phyloP scores from a whole-genome alignment of 92 coral and sea anemone genomes.

The Metridium senile region DNA sequence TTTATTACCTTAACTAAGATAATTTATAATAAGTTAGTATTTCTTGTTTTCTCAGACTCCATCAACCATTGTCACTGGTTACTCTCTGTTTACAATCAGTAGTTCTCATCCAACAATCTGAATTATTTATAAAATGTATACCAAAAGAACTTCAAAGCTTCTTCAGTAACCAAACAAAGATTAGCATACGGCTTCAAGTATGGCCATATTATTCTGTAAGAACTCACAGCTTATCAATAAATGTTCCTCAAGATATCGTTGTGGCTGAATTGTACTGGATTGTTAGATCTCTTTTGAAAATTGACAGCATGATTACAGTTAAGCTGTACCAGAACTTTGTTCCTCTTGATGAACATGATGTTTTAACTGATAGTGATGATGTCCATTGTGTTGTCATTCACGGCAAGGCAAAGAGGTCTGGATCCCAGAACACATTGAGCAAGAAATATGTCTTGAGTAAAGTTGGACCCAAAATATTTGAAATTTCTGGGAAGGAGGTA shows the following conservation, averaged over 20 bases:
- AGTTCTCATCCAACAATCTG: constrained; percentile 12
- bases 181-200: constrained; percentile 27
- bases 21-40: not conserved
- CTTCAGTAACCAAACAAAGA: constrained; percentile 19
- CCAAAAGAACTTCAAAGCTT: constrained; percentile 41
- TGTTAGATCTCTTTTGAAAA: constrained; percentile 27
- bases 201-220: constrained; percentile 42
- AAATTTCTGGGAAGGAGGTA: constrained; percentile 46
- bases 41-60: not conserved
- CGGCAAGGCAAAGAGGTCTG: not conserved
- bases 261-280: constrained; percentile 44
- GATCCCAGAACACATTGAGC: not conserved
- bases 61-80: constrained; percentile 38
- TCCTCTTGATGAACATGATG: constrained; percentile 44
- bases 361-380: constrained; percentile 13
- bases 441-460: constrained; percentile 21
- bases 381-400: constrained; percentile 40
- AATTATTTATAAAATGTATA: constrained; percentile 16
- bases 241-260: constrained; percentile 32
- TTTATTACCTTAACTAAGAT: not conserved
- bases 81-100: constrained; percentile 58
- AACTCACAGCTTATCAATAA: constrained; percentile 7
- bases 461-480: constrained; percentile 27
- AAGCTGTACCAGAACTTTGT: constrained; percentile 34
- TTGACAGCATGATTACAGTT: constrained; percentile 13